Percentiles rank a stretch among this genome's conserved stretches.
phyloP scores from a whole-genome alignment of 2,888 invertebrate species.

The Acronicta alni region DNA sequence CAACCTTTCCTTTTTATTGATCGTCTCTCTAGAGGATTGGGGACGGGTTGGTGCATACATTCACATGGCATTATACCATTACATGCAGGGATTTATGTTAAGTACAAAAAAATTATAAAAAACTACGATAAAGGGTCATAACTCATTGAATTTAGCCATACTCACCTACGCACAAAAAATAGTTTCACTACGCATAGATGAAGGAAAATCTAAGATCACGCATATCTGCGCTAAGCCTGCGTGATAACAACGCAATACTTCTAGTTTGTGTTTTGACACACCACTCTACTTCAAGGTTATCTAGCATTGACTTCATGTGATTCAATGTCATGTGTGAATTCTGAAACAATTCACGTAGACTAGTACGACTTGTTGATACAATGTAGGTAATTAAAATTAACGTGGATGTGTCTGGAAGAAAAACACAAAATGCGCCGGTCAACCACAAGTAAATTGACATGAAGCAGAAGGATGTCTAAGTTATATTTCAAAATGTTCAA shows the following conservation, averaged over 20 bases:
- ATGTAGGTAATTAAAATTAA: constrained; percentile 1
- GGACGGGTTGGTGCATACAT: no score
- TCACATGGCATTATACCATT: no score
- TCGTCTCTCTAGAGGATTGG: no score
- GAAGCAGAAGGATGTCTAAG: no score
- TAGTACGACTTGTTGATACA: constrained; percentile 15
- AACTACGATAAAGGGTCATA: no score
- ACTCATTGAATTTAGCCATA: background rate
- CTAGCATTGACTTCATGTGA: constrained; percentile 43
- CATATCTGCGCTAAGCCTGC: constrained; percentile 35
- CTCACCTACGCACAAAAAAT: background rate
- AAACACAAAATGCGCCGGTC: no score
- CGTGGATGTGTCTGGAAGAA: no score
- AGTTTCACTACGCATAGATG: constrained; percentile 5
- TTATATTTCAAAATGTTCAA: no score
- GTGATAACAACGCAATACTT: constrained; percentile 62
- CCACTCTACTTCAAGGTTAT: constrained; percentile 49
- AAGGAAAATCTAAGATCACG: constrained; percentile 44
- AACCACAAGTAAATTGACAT: no score
- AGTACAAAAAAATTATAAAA: no score
- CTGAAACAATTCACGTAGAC: constrained; percentile 35
- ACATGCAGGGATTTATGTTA: no score
- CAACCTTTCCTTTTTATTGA: no score
- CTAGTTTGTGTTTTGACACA: constrained; percentile 57
- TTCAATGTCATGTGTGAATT: constrained; percentile 43